Percentiles rank a stretch among this genome's conserved stretches.
Evolutionary conservation across 1,140 invertebrate species (phyloP).

Genomic region (Zaprionus capensis): DNA sequence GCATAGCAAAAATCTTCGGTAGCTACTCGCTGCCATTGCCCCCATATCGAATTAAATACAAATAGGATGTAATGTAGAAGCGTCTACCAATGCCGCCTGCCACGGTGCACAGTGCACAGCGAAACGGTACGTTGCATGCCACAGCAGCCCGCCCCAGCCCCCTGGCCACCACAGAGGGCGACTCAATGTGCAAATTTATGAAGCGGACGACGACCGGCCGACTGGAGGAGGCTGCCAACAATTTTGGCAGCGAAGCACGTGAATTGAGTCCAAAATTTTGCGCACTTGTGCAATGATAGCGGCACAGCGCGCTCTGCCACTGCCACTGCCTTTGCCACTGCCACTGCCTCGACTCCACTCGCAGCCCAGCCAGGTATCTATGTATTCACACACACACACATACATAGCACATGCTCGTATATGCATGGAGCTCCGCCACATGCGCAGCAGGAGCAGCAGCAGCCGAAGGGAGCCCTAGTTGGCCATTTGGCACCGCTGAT

Average conservation of each 20-base stretch:
- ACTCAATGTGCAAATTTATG: conserved; percentile 80
- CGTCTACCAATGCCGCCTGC: conserved; percentile 28
- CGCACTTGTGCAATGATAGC: conserved; percentile 81
- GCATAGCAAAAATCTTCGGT: conserved; percentile 68
- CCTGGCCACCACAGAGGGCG: conserved; percentile 54
- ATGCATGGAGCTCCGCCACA: conserved; percentile 8
- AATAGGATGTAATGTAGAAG: conserved; percentile 62
- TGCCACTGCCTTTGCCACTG: conserved; percentile 24
- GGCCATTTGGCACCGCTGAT: conserved; percentile 68
- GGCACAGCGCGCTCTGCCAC: conserved; percentile 25
- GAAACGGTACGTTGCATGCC: conserved; percentile 1
- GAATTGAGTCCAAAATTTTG: conserved; percentile 82
- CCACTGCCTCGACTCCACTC: conserved; percentile 2
- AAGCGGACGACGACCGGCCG: conserved; percentile 66
- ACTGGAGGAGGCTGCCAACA: conserved; percentile 57
- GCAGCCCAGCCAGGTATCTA: conserved; percentile 33
- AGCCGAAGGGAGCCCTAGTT: conserved; percentile 33
- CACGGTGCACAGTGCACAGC: neutral
- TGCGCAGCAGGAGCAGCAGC: conserved; percentile 6
- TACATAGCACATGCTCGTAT: conserved; percentile 8
- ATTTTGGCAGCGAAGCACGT: conserved; percentile 79
- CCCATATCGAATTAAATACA: conserved; percentile 80
- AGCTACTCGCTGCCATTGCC: conserved; percentile 51
- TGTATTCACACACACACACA: conserved; percentile 39
- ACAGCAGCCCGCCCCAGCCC: neutral